Evolutionary conservation across 2,888 invertebrate genomes (phyloP), one percentile per base, ranked within the genome.

Genomic region (Seira sanloemensis): DNA sequence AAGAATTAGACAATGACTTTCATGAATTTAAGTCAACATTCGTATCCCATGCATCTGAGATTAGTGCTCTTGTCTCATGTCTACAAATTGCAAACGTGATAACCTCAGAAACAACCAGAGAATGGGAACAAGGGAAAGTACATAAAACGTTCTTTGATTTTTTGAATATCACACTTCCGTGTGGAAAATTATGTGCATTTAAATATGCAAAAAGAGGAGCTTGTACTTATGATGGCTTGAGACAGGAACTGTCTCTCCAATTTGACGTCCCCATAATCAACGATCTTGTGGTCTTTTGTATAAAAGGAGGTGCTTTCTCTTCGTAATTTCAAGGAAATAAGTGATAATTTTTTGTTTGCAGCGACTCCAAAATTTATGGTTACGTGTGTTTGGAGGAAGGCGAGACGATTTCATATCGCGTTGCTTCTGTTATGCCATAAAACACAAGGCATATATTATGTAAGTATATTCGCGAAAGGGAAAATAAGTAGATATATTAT

Each of bases 141-240:
- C 67, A 75, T 46, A 7, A 66, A 24, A 46, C 75, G 1, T 66
- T 75, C n/a, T 50, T 75, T 12, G 75, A 75, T 25, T 75, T 25
- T 25, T 16, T 75, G 23, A 75, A 75, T 21, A n/a, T 75, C 2
- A 75, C 66, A 5, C 66, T 75, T 12, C 75, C 75, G 12, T 75
- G 75, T 66, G 75, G 75, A 19, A 12, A 18, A 23, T 18, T 46
- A 16, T 75, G 75, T 66, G 75, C 75, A 1, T 74, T 26, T 74
- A 23, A 24, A 7, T 74, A 18, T 21, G 74, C 74, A 1, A 58
- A 62, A 27, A 12, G 62, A 4, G 27, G 27, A 2, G 4, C 12
- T 5, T 74, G 74, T 27, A 37, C 58, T 5, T 58, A 23, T 65
- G 74, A 74, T 54, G 5, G 5, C 16, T 12, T 74, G 4, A 58